Base-by-base conservation (phyloP, 2,797 vertebrate genomes). In the Acanthiza pusilla region DNA sequence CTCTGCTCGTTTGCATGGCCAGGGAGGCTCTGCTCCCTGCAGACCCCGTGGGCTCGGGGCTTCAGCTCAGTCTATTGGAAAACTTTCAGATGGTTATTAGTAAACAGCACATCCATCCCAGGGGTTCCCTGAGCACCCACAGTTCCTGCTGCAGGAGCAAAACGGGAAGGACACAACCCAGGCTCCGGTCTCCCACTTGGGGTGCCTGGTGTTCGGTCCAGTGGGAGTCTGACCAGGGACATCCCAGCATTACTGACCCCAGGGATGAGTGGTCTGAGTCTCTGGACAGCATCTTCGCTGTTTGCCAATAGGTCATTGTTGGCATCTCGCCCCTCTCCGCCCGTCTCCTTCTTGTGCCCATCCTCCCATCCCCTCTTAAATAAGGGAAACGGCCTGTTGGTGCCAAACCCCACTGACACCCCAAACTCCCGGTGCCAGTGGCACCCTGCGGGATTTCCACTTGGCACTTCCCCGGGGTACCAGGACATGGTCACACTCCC, bases 391-490 rank as follows among this genome's bases (percentile, higher is more conserved):
- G 3, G 32, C 43, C 61, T 27, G 20, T 30, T 42, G 55, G 29
- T 38, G 67, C 76, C 58, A 40, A 51, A 20, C 81, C 81, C 80
- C 73, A 19, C 60, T 0, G 20, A 16, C 1, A 73, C 34, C 77
- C 73, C 70, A 15, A 57, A 75, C 47, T 53, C 51, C 30, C 3
- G 0, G 72, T 0, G 8, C 10, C 61, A 1, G 0, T 2, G 12
- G 25, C 16, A 42, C 43, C 48, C 80, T 5, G 0, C 9, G 65
- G 25, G 17, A 55, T 47, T 84, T 72, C 50, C 5, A 0, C 50
- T 21, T 1, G 2, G 29, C 0, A 0, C 70, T 29, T 71, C 68
- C 34, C 38, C 0, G 0, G 32, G 18, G 27, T 16, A 17, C 50
- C 42, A 4, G 3, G 47, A 5, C 17, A 29, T 2, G 26, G 20